These are phyloP conservation scores for Noctua fimbriata DNA, from an alignment of 2,888 invertebrate genomes.

Conservation along the genomic window DNA sequence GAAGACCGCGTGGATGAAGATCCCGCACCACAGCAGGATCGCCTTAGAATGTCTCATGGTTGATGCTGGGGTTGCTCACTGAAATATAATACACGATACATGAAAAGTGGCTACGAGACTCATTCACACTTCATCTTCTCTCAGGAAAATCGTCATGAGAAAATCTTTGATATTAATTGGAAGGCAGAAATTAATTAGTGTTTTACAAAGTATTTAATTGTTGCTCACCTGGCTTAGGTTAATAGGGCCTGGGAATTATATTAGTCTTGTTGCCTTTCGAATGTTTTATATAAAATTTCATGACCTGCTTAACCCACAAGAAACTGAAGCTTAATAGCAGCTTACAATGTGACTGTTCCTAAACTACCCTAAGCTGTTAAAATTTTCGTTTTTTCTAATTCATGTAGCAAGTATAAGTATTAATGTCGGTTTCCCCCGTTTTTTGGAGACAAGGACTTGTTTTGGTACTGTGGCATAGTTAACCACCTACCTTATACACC, in stretches of 20 bases:
- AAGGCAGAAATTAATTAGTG: no score
- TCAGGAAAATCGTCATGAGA: no score
- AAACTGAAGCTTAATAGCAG: background rate
- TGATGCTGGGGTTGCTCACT: constrained; percentile 28
- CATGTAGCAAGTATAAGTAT: no score
- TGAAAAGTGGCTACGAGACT: background rate
- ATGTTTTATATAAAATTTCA: no score
- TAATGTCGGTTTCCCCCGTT: no score
- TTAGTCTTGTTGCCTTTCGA: no score
- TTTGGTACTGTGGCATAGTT: background rate
- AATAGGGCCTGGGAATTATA: no score
- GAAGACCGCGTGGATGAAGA: constrained; percentile 67
- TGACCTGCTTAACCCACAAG: background rate
- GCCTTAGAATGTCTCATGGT: constrained; percentile 69
- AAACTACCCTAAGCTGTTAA: no score
- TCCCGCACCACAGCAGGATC: constrained; percentile 68
- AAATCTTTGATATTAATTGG: no score
- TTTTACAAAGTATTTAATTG: background rate
- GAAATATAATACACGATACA: constrained; percentile 13
- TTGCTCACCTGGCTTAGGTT: background rate
- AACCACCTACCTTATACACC: no score
- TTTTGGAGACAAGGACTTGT: background rate
- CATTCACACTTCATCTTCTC: background rate
- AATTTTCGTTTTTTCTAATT: no score
- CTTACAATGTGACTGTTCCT: no score